Conservation (phyloP, 2,113 vertebrate species). For the Nymphicus hollandicus region DNA sequence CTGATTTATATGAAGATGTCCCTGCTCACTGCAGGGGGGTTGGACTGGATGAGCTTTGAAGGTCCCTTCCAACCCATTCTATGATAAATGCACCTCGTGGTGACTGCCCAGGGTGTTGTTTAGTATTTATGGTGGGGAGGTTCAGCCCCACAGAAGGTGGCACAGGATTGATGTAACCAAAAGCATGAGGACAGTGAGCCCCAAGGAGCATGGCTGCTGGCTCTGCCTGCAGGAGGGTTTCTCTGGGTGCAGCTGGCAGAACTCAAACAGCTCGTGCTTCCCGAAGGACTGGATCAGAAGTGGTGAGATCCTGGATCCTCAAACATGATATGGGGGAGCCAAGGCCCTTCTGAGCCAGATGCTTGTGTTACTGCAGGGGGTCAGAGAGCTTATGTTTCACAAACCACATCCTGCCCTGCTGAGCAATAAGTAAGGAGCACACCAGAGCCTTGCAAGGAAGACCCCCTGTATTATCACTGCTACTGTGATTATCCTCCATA, state of each 20-base stretch:
- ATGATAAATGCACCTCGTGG: background rate
- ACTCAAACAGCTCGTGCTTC: background rate
- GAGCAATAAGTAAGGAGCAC: background rate
- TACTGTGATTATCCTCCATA: fast-evolving
- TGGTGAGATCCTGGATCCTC: background rate
- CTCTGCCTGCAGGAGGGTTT: background rate
- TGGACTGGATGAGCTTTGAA: background rate
- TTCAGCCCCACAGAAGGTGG: background rate
- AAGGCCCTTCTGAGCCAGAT: background rate
- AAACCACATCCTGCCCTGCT: background rate
- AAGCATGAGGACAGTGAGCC: background rate
- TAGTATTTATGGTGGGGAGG: background rate
- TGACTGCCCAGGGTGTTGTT: background rate
- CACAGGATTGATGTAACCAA: background rate
- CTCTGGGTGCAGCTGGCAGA: background rate
- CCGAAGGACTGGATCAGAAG: background rate
- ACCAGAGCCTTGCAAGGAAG: background rate
- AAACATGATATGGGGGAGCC: background rate
- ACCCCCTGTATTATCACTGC: too few species aligned
- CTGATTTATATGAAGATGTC: background rate
- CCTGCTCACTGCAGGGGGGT: background rate
- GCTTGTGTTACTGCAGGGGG: fast-evolving
- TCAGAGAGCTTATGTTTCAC: background rate
- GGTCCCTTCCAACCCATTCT: background rate
- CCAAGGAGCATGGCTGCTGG: background rate